phyloP scores from a whole-genome alignment of 92 coral and sea anemone genomes.

The Galaxea fascicularis region DNA sequence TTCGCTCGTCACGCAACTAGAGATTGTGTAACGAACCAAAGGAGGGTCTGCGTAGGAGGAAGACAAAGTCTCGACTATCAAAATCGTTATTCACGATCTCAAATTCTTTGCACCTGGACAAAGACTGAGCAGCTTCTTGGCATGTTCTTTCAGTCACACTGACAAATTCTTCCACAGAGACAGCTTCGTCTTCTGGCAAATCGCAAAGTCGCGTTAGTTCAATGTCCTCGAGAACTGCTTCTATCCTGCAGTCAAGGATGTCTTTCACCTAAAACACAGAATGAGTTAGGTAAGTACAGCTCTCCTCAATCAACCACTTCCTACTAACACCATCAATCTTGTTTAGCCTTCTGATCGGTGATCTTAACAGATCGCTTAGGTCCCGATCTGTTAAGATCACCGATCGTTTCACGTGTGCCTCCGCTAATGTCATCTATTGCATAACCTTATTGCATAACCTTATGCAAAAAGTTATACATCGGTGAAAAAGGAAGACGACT shows the following conservation, averaged over 20 bases:
- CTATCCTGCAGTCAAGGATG: slow-evolving; percentile 96
- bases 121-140: slow-evolving; percentile 76
- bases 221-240: slow-evolving; percentile 81
- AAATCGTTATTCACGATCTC: no score
- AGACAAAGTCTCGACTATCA: no score
- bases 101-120: slow-evolving; percentile 68
- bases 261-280: slow-evolving; percentile 77
- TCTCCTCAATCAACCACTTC: not conserved
- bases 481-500: no score
- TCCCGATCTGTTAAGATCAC: no score
- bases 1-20: no score
- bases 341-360: not conserved
- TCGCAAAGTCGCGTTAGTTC: slow-evolving; percentile 86
- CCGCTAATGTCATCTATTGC: no score
- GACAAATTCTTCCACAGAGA: slow-evolving; percentile 91
- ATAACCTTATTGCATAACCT: no score
- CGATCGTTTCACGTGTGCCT: no score
- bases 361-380: no score
- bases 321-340: not conserved
- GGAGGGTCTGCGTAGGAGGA: no score
- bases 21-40: no score
- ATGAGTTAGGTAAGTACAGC: not conserved
- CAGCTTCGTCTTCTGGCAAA: slow-evolving; percentile 95
- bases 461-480: no score
- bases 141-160: slow-evolving; percentile 82